Evolutionary conservation across 2,113 vertebrate species (phyloP).

Genomic region (Pomatorhinus ruficollis): DNA sequence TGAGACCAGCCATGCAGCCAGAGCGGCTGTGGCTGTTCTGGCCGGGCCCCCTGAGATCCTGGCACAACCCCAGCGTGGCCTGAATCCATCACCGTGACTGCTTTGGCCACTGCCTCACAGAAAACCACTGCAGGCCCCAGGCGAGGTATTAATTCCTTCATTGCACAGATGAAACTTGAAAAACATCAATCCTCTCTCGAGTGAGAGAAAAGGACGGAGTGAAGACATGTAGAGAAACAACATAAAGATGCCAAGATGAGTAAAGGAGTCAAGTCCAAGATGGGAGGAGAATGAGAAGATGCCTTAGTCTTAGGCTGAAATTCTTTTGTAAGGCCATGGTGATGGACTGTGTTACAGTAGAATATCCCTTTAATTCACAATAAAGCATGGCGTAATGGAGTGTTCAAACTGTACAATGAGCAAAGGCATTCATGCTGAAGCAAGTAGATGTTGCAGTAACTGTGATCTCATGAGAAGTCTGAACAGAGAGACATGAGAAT

Average conservation of each 20-base stretch:
- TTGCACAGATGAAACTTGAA: neutral
- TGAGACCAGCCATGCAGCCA: neutral
- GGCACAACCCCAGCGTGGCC: neutral
- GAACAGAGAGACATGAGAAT: neutral
- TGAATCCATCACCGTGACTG: neutral
- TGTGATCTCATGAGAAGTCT: neutral
- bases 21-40: neutral
- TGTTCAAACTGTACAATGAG: neutral
- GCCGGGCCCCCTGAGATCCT: neutral
- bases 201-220: neutral
- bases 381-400: neutral
- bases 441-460: neutral
- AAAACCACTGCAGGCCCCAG: neutral
- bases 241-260: neutral
- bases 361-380: neutral
- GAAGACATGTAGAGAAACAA: neutral
- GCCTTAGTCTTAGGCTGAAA: neutral
- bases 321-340: neutral
- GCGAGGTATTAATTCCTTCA: neutral
- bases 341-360: neutral
- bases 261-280: neutral
- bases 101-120: neutral
- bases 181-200: neutral
- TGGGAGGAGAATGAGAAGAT: neutral
- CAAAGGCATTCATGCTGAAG: neutral